phyloP scores from a whole-genome alignment of 2,113 vertebrate species.

The Paracanthobrama guichenoti region DNA sequence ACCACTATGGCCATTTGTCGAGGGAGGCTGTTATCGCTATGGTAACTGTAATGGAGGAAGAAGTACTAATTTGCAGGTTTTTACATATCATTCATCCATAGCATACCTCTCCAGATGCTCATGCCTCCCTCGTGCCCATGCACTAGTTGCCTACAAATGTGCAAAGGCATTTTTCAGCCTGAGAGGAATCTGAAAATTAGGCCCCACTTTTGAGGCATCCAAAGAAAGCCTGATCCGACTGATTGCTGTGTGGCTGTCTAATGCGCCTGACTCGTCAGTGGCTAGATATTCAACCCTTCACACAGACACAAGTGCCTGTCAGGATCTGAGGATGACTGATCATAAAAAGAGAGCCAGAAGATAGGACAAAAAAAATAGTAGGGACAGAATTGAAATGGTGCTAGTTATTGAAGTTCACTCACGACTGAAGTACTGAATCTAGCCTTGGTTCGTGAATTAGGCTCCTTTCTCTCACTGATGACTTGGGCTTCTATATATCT shows the following conservation, averaged over 20 bases:
- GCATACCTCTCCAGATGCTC: slow-evolving; percentile 1
- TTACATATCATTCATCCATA: slow-evolving; percentile 7
- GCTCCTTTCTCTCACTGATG: not conserved
- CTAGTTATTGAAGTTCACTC: slow-evolving; percentile 23
- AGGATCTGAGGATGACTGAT: slow-evolving; percentile 7
- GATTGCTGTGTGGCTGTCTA: slow-evolving; percentile 45
- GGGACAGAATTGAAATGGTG: not conserved
- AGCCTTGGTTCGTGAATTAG: not conserved
- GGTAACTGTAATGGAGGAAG: slow-evolving; percentile 51
- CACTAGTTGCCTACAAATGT: slow-evolving; percentile 12
- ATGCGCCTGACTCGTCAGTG: slow-evolving; percentile 40
- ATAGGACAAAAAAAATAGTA: slow-evolving; percentile 10
- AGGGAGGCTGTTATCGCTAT: slow-evolving; percentile 50
- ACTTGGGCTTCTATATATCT: not conserved
- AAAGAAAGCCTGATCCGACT: slow-evolving; percentile 33
- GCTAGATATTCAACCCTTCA: slow-evolving; percentile 39
- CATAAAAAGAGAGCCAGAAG: slow-evolving; percentile 23
- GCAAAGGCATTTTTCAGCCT: slow-evolving; percentile 6
- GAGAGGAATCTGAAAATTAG: slow-evolving; percentile 44
- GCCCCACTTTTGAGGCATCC: slow-evolving; percentile 39
- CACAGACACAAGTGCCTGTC: slow-evolving; percentile 34
- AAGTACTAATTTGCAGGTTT: slow-evolving; percentile 18
- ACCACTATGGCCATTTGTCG: slow-evolving; percentile 23
- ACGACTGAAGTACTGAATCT: not conserved
- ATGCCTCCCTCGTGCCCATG: slow-evolving; percentile 5